These are phyloP conservation scores for Fragum sueziense DNA, from an alignment of 2,888 invertebrate species.

Conservation along the genomic window DNA sequence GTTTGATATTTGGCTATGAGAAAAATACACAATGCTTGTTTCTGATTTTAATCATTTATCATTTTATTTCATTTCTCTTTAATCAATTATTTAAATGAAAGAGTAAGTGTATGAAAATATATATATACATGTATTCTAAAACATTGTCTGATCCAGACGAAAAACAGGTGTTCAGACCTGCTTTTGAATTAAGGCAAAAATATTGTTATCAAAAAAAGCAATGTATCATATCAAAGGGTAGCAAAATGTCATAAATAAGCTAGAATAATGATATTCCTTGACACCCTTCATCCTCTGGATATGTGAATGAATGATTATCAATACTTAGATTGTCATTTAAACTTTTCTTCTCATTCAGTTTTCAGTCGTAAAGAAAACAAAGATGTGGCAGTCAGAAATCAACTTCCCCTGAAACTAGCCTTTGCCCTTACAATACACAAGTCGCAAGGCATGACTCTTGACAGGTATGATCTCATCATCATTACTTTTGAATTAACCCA, in stretches of 20 bases:
- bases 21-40: too few species aligned
- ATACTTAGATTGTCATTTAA: not conserved
- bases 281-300: not conserved
- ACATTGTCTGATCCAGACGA: too few species aligned
- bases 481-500: too few species aligned
- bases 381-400: conserved; percentile 28
- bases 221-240: not conserved
- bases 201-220: too few species aligned
- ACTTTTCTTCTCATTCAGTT: conserved; percentile 21
- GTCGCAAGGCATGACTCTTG: conserved; percentile 47
- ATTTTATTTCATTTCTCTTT: too few species aligned
- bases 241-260: not conserved
- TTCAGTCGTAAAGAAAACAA: conserved; percentile 32
- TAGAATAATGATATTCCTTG: not conserved
- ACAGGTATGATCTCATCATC: conserved; percentile 34
- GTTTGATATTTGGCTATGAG: too few species aligned
- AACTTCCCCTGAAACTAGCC: conserved; percentile 33
- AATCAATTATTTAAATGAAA: too few species aligned
- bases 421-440: conserved; percentile 43
- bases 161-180: too few species aligned
- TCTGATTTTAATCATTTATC: too few species aligned
- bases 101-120: too few species aligned
- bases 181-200: too few species aligned
- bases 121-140: too few species aligned
- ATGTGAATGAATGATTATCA: not conserved